Percentiles rank a stretch among this genome's conserved stretches.
Evolutionary conservation across 1,140 invertebrate species (phyloP).

Genomic region (Calliphora vicina): DNA sequence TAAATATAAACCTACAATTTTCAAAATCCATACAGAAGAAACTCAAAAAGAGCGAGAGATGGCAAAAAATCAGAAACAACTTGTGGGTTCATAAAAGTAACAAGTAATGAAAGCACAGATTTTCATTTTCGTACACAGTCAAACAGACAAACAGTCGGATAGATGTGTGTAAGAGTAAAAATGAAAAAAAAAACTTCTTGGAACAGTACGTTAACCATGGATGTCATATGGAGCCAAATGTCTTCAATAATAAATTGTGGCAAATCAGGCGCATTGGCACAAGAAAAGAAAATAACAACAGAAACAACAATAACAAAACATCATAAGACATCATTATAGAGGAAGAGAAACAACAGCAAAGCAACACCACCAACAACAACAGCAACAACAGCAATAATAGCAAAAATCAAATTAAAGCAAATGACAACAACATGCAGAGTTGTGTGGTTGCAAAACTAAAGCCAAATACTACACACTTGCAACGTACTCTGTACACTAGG

Average conservation of each 20-base stretch:
- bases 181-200: not conserved
- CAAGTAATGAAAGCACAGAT: slow-evolving; percentile 4
- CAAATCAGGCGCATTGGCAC: slow-evolving; percentile 26
- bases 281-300: slow-evolving; percentile 20
- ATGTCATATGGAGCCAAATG: slow-evolving; percentile 32
- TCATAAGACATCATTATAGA: slow-evolving; percentile 20
- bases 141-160: not conserved
- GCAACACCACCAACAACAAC: slow-evolving; percentile 8
- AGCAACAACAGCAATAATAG: not conserved
- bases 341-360: not conserved
- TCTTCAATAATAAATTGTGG: slow-evolving; percentile 37
- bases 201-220: not conserved
- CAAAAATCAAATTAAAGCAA: slow-evolving; percentile 34
- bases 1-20: slow-evolving; percentile 2
- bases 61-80: not conserved
- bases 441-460: slow-evolving; percentile 23
- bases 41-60: not conserved
- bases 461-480: not conserved
- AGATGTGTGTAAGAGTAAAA: not conserved
- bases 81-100: slow-evolving; percentile 13
- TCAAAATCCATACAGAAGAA: not conserved
- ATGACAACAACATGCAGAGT: slow-evolving; percentile 31
- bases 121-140: not conserved
- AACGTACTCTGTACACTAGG: not conserved
- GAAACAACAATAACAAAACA: slow-evolving; percentile 12